These are phyloP conservation scores for Corythucha ciliata DNA, from an alignment of 2,888 invertebrate genomes.

Conservation along the genomic window DNA sequence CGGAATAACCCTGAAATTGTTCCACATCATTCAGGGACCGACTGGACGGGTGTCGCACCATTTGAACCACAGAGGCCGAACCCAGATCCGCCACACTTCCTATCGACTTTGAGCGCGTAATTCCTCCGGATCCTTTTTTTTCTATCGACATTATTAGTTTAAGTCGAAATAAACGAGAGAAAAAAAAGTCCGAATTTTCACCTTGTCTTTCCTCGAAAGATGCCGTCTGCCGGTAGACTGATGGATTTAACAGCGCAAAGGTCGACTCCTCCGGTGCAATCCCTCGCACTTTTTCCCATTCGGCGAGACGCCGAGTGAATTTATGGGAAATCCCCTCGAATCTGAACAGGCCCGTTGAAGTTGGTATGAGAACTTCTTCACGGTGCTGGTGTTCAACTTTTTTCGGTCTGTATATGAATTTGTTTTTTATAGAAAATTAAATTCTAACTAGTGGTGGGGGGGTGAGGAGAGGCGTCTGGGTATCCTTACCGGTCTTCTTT, in stretches of 20 bases:
- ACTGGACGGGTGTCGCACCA: conserved; percentile 55
- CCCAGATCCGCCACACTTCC: conserved; percentile 53
- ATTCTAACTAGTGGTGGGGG: too few relatives aligned
- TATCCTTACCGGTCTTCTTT: conserved; percentile 49
- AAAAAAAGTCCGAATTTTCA: background rate
- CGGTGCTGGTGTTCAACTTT: conserved; percentile 38
- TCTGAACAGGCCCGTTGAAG: conserved; percentile 71
- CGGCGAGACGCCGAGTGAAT: conserved; percentile 79
- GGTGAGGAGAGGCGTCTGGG: too few relatives aligned
- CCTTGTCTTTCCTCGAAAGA: background rate
- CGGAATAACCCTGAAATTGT: conserved; percentile 11
- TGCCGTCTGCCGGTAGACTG: conserved; percentile 42
- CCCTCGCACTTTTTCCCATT: conserved; percentile 83
- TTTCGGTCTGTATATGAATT: too few relatives aligned
- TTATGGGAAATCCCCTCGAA: conserved; percentile 81
- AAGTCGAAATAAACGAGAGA: background rate
- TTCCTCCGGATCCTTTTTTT: conserved; percentile 25
- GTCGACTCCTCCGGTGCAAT: conserved; percentile 79
- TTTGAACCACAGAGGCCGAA: conserved; percentile 44
- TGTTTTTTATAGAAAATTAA: too few relatives aligned
- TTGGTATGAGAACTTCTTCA: conserved; percentile 70
- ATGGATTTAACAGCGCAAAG: conserved; percentile 63
- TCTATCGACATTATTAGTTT: background rate
- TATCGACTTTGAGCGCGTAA: conserved; percentile 67
- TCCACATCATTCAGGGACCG: conserved; percentile 61